A percentile compares a stretch with the other conserved stretches of the same genome.
These are phyloP conservation scores for Siniperca obscura DNA, from an alignment of 2,797 vertebrate species.

Conservation along the genomic window DNA sequence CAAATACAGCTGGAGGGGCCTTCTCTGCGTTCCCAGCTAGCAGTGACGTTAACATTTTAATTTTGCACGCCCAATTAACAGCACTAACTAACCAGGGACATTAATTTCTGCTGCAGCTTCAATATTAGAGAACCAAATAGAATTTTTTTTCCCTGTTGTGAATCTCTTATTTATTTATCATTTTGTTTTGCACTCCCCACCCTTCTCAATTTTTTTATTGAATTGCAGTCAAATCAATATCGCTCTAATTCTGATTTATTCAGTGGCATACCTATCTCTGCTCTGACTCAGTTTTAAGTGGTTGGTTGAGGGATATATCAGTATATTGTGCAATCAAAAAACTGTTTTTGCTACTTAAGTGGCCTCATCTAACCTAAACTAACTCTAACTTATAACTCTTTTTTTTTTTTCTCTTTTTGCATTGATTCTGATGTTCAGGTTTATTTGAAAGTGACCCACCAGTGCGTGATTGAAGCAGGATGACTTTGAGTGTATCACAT, in stretches of 20 bases:
- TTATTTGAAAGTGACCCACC: slow-evolving; percentile 55
- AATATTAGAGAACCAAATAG: slow-evolving; percentile 66
- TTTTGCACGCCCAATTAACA: slow-evolving; percentile 84
- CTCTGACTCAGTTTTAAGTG: slow-evolving; percentile 51
- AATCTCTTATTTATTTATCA: slow-evolving; percentile 72
- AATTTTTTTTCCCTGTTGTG: slow-evolving; percentile 57
- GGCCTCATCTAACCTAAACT: not conserved
- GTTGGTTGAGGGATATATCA: slow-evolving; percentile 40
- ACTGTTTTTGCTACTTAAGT: slow-evolving; percentile 14
- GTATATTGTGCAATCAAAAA: slow-evolving; percentile 45
- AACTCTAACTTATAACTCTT: not conserved
- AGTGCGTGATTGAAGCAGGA: slow-evolving; percentile 47
- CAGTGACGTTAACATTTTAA: slow-evolving; percentile 81
- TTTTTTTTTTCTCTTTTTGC: not conserved
- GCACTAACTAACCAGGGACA: slow-evolving; percentile 82
- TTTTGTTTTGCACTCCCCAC: slow-evolving; percentile 53
- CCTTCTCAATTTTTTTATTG: slow-evolving; percentile 45
- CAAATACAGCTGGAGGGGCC: slow-evolving; percentile 71
- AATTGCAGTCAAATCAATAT: slow-evolving; percentile 76
- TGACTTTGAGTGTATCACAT: slow-evolving; percentile 64
- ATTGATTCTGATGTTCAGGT: slow-evolving; percentile 8
- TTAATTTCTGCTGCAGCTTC: slow-evolving; percentile 76
- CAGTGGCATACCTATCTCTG: slow-evolving; percentile 52
- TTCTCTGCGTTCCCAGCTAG: slow-evolving; percentile 59
- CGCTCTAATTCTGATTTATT: slow-evolving; percentile 76